phyloP scores from a whole-genome alignment of 2,113 vertebrate species.

The Phalacrocorax pelagicus region DNA sequence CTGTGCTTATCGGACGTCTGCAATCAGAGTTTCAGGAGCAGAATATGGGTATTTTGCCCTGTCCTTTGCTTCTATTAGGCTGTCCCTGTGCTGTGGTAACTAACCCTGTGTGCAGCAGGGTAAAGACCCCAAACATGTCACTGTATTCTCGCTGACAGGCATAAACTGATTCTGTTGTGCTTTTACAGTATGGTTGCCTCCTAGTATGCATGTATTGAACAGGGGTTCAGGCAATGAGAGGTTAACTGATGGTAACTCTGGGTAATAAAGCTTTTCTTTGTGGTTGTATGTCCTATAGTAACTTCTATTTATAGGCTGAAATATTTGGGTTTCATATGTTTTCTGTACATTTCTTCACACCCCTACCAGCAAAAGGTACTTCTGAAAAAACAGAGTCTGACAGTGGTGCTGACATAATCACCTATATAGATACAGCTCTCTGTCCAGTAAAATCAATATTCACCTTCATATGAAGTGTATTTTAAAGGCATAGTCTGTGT shows the following conservation, averaged over 20 bases:
- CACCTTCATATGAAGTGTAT: neutral
- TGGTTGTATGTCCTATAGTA: fast-evolving
- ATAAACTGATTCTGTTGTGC: neutral
- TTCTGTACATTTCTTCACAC: neutral
- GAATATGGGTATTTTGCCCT: neutral
- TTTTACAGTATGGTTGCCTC: neutral
- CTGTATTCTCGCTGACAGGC: neutral
- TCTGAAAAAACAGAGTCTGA: neutral
- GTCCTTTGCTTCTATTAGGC: neutral
- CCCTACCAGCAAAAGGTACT: neutral
- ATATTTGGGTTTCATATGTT: neutral
- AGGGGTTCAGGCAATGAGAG: neutral
- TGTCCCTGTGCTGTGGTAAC: neutral
- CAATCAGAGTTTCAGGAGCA: neutral
- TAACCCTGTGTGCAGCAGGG: neutral
- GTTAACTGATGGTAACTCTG: neutral
- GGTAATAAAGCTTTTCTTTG: neutral
- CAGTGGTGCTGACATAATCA: neutral
- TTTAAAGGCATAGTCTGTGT: neutral
- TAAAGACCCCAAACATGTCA: neutral
- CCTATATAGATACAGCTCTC: neutral
- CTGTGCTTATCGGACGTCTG: neutral
- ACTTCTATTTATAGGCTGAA: neutral
- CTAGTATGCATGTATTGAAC: neutral
- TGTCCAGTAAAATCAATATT: neutral